These are phyloP conservation scores for Lampris megalopsis DNA, from an alignment of 2,113 vertebrate species.

Conservation along the genomic window DNA sequence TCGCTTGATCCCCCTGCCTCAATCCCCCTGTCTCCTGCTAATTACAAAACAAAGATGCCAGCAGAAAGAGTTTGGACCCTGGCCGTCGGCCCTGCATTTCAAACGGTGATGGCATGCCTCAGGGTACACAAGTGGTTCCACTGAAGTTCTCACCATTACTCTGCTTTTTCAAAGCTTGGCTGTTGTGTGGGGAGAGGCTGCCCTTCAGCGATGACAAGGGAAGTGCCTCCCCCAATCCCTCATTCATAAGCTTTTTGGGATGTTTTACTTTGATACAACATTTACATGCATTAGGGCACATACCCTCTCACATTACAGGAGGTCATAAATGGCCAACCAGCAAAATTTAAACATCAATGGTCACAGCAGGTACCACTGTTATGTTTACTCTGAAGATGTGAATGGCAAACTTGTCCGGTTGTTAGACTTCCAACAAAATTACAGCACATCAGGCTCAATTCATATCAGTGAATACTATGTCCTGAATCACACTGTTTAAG, in stretches of 20 bases:
- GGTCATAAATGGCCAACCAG: no score
- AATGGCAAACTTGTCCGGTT: no score
- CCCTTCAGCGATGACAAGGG: conserved; percentile 30
- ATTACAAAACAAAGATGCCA: conserved; percentile 60
- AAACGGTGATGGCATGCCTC: conserved; percentile 50
- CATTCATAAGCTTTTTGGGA: conserved; percentile 12
- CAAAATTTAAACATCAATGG: no score
- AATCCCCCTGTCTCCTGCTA: conserved; percentile 25
- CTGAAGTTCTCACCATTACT: conserved; percentile 40
- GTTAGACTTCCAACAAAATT: no score
- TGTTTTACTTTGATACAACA: conserved; percentile 21
- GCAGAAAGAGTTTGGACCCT: conserved; percentile 43
- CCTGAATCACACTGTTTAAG: no score
- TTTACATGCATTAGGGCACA: not conserved
- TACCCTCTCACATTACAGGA: no score
- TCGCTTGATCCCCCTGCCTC: conserved; percentile 22
- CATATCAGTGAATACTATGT: no score
- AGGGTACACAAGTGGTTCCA: conserved; percentile 34
- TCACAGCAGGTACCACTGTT: no score
- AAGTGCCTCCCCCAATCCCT: conserved; percentile 10
- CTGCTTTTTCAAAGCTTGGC: conserved; percentile 38
- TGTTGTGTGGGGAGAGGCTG: conserved; percentile 44
- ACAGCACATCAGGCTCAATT: no score
- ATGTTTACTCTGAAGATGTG: no score
- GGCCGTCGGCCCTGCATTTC: conserved; percentile 41